phyloP scores from a whole-genome alignment of 2,113 vertebrate genomes.

The Rafetus swinhoei region DNA sequence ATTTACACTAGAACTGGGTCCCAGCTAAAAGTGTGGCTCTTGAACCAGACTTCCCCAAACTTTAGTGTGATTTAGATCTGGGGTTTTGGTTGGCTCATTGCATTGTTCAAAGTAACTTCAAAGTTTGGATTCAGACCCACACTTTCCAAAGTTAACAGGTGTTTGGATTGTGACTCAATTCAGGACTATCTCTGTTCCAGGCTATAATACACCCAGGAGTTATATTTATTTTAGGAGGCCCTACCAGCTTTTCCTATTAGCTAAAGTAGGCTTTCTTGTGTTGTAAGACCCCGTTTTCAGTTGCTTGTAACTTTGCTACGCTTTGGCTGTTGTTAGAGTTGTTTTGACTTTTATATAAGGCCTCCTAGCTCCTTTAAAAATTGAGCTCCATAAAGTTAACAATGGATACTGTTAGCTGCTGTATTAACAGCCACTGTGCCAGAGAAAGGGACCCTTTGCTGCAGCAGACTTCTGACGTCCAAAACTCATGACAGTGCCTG shows the following conservation, averaged over 20 bases:
- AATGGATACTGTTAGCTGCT: rapidly evolving
- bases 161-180: background rate
- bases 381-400: background rate
- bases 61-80: background rate
- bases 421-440: background rate
- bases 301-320: background rate
- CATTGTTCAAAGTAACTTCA: background rate
- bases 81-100: background rate
- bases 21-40: background rate
- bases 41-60: background rate
- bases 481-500: background rate
- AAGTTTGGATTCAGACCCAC: background rate
- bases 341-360: background rate
- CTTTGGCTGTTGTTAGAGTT: background rate
- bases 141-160: background rate
- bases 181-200: background rate
- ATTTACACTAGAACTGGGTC: background rate
- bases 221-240: background rate
- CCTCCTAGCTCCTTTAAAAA: background rate
- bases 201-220: background rate
- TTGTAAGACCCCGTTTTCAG: background rate
- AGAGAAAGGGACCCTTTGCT: background rate
- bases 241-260: background rate
- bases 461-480: background rate
- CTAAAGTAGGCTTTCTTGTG: background rate